Evolutionary conservation across 1,140 invertebrate genomes (phyloP), one percentile per base, ranked within the genome.

Genomic region (Pachypeltis micranthus): DNA sequence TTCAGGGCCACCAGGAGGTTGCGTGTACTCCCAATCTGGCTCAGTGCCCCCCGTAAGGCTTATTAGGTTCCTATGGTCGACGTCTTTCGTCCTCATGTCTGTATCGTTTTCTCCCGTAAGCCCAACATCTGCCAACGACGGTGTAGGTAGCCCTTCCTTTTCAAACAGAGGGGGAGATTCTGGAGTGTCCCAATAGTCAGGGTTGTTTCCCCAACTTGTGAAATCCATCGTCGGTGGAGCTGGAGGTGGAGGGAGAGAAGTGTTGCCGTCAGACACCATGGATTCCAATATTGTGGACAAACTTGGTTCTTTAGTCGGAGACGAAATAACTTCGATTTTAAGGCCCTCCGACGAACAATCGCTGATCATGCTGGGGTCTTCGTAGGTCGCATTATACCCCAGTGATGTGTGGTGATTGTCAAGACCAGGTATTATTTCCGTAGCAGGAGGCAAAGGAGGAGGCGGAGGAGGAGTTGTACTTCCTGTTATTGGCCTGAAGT

Each of bases 41-140:
- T 39, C 31, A 10, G 23, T 21, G 4, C 47, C 47, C 28, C 86
- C 85, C 12, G 87, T 91, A 2, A 91, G 72, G 67, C 86, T 85
- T 68, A 91, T 91, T n/a, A 91, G 72, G 75, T 91, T 91, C 65
- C 87, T 78, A 70, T 91, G 87, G 74, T 90, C 87, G 21, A 90
- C 85, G 72, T 90, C 87, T 28, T 61, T 21, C 1, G 66, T 29
- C 24, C 69, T 65, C 55, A 69, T 62, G 61, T 71, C 70, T n/a
- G 63, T 62, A 57, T 66, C 65, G 23, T 3, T 7, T 54, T 62
- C 39, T 24, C 44, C 12, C 19, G 21, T 44, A 23, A 44, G 31
- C 14, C n/a, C n/a, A 27, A 67, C 80, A 77, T 63, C 85, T 84
- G 64, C 84, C 81, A 1, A 83, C 71, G 1, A 79, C 79, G 64